A percentile compares a stretch with the other conserved stretches of the same genome.
Conservation (phyloP, 2,113 vertebrate genomes). For the Embiotoca jacksoni region DNA sequence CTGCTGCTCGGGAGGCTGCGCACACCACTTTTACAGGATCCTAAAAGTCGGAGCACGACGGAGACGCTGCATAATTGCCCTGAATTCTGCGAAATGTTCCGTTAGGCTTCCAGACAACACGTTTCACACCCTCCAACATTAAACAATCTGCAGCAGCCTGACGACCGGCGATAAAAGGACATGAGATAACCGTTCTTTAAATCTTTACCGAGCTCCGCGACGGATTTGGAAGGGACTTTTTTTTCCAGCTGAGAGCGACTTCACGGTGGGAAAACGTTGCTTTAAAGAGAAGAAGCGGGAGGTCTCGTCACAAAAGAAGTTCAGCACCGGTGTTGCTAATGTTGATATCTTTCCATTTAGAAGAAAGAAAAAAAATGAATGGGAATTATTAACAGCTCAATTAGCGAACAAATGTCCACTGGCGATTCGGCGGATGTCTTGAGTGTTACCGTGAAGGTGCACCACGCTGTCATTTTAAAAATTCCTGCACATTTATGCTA, state of each 20-base stretch:
- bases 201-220: conserved; percentile 39
- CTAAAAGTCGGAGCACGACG: conserved; percentile 18
- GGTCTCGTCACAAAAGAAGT: conserved; percentile 53
- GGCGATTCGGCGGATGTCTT: conserved; percentile 8
- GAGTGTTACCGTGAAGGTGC: conserved; percentile 13
- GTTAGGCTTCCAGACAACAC: conserved; percentile 55
- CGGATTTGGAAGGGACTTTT: conserved; percentile 18
- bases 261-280: conserved; percentile 40
- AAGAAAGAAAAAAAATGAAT: conserved; percentile 36
- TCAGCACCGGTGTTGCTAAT: conserved; percentile 44
- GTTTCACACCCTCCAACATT: conserved; percentile 44
- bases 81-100: conserved; percentile 24
- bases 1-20: conserved; percentile 16
- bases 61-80: conserved; percentile 30
- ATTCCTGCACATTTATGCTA: conserved; percentile 63
- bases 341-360: conserved; percentile 1
- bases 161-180: conserved; percentile 58
- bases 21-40: conserved; percentile 30
- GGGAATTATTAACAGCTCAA: conserved; percentile 52
- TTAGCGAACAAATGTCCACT: conserved; percentile 6
- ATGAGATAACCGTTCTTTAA: conserved; percentile 51
- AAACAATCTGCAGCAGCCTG: conserved; percentile 54
- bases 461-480: conserved; percentile 31
- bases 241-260: conserved; percentile 43
- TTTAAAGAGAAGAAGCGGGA: conserved; percentile 60